Evolutionary conservation across 2,888 invertebrate species (phyloP), one percentile per base, ranked within the genome.

Genomic region (Emesis russula): DNA sequence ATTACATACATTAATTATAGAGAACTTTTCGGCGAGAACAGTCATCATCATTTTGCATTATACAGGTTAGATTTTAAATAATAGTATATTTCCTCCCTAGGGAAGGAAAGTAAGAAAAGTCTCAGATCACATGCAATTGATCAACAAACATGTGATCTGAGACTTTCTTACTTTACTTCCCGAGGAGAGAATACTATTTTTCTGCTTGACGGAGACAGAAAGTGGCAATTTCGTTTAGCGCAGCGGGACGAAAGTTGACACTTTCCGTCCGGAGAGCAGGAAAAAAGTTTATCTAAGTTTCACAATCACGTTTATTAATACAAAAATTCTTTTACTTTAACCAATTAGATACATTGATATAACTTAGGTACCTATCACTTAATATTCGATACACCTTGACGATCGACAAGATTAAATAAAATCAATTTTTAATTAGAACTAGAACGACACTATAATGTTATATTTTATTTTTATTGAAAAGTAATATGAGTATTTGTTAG

Each of bases 21-120:
- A 53, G 44, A 75, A 75, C 3, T 75, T 75, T 75, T 48, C 44
- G 44, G 13, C 53, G 15, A 44, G 31, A 75, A 48, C 75, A 75
- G 75, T 48, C 75, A 44, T 75, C 75, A 48, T 75, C 53, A 75
- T 48, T 75, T 53, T 75, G 25, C n/a, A 74, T 74, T 66, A 66
- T 68, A 68, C 33, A 68, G 44, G 25, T 73, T 73, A 38, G 11
- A 73, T 44, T 73, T 44, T 44, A 73, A 73, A 73, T 41, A 41
- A 41, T 48, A 53, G 48, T 53, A 53, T n/a, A 53, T 53, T n/a
- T n/a, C 48, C 15, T n/a, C 48, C 48, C 48, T 53, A n/a, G 48
- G 48, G 48, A 53, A 53, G 15, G 48, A 53, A 53, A 53, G 4
- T 53, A 53, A 53, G n/a, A 53, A 53, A 53, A 53, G 48, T n/a